Evolutionary conservation across 2,888 invertebrate genomes (phyloP), one percentile per base, ranked within the genome.

Genomic region (Mycalesis mineus): DNA sequence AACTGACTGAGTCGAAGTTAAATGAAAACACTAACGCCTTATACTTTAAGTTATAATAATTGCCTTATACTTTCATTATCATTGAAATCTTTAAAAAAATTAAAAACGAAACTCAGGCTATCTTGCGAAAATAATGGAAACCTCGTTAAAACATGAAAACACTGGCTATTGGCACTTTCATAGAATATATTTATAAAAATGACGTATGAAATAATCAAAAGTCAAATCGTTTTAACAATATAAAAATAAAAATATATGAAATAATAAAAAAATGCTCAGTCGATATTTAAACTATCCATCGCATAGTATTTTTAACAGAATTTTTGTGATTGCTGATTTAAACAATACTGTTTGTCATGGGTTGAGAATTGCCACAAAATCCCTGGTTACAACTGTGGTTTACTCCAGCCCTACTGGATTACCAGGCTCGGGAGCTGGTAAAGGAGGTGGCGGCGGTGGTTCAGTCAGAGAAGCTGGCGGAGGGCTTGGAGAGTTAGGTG

Each of bases 391-490:
- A 6, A 49, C 42, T 29, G 52, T 55, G 7, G 64, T 57, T 13
- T 61, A 54, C 39, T 48, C 40, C 6, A 61, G 50, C 33, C 58
- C 65, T n/a, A 7, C 64, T 22, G 68, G 69, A 8, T 29, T 39
- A 0, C 75, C 80, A 4, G 86, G 82, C 0, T 68, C 75, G n/a
- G 84, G 84, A 0, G 80, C 71, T 0, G 82, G 82, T 0, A 84
- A 71, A 37, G 84, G 83, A 0, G 83, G 85, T 0, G 84, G 82
- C 0, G 68, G 66, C 0, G 84, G 83, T 0, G 85, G 85, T 0
- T 63, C 78, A 0, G 69, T 84, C 0, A 74, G 78, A 52, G 79
- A 81, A 55, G 72, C 81, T 0, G 85, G 84, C 0, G 83, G 80
- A 22, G 74, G 74, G 0, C 56, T 87, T 0, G 85, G 85, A 0